These are phyloP conservation scores for Salmo trutta DNA, from an alignment of 2,797 vertebrate genomes.

Conservation along the genomic window DNA sequence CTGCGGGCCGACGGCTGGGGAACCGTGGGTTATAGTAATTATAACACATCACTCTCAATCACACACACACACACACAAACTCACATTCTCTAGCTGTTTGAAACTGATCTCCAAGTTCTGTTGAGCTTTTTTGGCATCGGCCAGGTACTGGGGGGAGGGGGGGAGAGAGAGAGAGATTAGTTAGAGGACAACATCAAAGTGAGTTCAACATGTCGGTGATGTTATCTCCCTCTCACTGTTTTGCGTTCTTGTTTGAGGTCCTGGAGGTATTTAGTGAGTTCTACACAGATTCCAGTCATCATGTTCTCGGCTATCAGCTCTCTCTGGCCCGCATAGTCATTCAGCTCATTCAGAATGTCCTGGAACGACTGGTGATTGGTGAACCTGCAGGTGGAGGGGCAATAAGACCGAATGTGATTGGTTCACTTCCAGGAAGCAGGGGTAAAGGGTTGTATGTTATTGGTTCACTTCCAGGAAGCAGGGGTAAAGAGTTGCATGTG, in stretches of 20 bases:
- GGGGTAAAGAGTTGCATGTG: background rate
- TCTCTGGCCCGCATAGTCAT: conserved; percentile 90
- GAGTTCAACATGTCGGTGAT: background rate
- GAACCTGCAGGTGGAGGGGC: conserved; percentile 74
- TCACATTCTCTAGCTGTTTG: conserved; percentile 87
- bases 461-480: background rate
- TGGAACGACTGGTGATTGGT: conserved; percentile 90
- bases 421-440: too few relatives aligned
- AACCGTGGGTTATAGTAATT: too few relatives aligned
- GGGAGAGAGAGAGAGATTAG: background rate
- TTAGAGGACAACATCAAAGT: background rate
- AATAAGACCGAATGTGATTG: background rate
- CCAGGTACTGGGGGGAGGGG: conserved; percentile 70
- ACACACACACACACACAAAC: conserved; percentile 47
- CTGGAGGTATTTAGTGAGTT: conserved; percentile 86
- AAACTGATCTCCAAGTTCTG: conserved; percentile 81
- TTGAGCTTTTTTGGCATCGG: conserved; percentile 83
- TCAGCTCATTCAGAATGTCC: conserved; percentile 91
- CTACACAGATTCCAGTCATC: conserved; percentile 83
- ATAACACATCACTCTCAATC: too few relatives aligned
- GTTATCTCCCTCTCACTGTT: conserved; percentile 75
- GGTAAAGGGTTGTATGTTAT: background rate
- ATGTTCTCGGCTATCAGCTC: conserved; percentile 94
- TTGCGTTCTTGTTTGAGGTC: conserved; percentile 93
- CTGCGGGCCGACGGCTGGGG: too few relatives aligned